These are phyloP conservation scores for Ennomos fuscantarius DNA, from an alignment of 2,888 invertebrate species.

Conservation along the genomic window DNA sequence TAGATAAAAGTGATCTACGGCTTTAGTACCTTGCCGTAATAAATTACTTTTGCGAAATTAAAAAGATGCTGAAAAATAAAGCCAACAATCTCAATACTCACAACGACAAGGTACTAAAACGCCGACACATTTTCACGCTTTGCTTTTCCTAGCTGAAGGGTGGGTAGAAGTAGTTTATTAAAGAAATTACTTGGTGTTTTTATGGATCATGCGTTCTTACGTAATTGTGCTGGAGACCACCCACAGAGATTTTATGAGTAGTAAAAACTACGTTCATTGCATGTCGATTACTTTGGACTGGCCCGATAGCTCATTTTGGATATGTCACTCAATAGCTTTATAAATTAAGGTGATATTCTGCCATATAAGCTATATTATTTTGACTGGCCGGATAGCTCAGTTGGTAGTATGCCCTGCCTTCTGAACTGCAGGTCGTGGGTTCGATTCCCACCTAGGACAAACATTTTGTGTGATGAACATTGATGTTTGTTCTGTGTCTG, in stretches of 20 bases:
- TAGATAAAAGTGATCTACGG: not conserved
- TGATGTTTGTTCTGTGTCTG: too few relatives aligned
- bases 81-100: not conserved
- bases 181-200: slow-evolving; percentile 10
- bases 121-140: not conserved
- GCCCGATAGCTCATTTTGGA: too few relatives aligned
- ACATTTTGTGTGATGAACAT: too few relatives aligned
- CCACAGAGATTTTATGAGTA: slow-evolving; percentile 11
- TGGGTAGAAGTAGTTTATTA: slow-evolving; percentile 9
- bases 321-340: too few relatives aligned
- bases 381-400: too few relatives aligned
- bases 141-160: slow-evolving; percentile 4
- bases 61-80: not conserved
- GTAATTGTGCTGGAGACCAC: slow-evolving; percentile 15
- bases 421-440: too few relatives aligned
- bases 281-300: slow-evolving; percentile 10
- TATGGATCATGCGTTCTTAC: slow-evolving; percentile 10
- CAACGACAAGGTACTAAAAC: not conserved
- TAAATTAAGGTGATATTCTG: too few relatives aligned
- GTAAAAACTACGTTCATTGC: slow-evolving; percentile 15
- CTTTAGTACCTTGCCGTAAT: not conserved
- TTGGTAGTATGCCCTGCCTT: too few relatives aligned
- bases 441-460: too few relatives aligned
- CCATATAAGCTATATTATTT: too few relatives aligned
- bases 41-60: not conserved